Evolutionary conservation across 1,140 invertebrate genomes (phyloP), one percentile per base, ranked within the genome.

Genomic region (Drosophila kepulauana): DNA sequence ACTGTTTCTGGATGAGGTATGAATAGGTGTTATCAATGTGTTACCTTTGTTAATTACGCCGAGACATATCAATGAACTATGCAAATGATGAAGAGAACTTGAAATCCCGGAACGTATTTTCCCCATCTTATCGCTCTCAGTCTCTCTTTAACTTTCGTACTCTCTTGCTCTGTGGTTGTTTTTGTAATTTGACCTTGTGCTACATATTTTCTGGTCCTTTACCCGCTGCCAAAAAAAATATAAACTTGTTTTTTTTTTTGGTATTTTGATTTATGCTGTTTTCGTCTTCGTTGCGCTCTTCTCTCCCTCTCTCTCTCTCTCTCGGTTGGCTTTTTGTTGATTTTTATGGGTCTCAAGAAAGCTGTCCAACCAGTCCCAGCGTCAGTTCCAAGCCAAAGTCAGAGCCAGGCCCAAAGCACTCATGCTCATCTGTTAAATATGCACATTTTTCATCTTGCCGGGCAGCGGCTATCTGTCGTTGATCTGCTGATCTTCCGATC

Each of bases 1-100:
- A 69, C 68, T 91, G 10, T 92, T 93, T 71, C 71, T 88, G n/a
- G 79, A 92, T 41, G 79, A 88, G 88, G 92, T 93, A 75, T 81
- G 92, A 33, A 8, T 7, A 8, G 10, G 28, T 54, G 51, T 54
- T 52, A 52, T n/a, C 11, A 28, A 15, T 30, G 25, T 33, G 7
- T 7, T 54, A 35, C 30, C 51, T 15, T 35, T 54, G 11, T 54
- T 48, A 61, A 61, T 61, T 61, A 61, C 58, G 11, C 6, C 45
- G 13, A 35, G 51, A 35, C 51, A 54, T 15, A 25, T 6, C 25
- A 20, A 13, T 46, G 43, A 45, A 30, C 20, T 59, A 46, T 46
- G 16, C 15, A 38, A 41, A 41, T 49, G 48, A 6, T 13, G 30
- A 59, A 45, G 20, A 45, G 45, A 45, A 43, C 56, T 2, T 10